Conservation (phyloP, 2,888 invertebrate species). For the Leucophenga montana region DNA sequence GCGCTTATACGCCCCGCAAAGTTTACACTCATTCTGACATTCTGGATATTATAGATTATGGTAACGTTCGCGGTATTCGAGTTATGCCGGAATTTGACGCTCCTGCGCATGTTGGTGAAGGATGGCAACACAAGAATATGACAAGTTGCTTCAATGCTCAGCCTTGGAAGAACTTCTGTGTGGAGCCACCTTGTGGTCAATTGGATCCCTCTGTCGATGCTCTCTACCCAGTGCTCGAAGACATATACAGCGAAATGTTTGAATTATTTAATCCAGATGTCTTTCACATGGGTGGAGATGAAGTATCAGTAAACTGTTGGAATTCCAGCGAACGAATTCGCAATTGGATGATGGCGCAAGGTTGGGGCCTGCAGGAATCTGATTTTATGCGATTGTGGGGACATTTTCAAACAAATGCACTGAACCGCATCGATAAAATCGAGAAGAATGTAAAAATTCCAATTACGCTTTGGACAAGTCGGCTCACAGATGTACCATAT, state of each 20-base stretch:
- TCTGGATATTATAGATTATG: constrained; percentile 79
- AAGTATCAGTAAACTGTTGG: constrained; percentile 83
- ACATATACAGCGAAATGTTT: constrained; percentile 85
- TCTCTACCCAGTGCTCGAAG: constrained; percentile 80
- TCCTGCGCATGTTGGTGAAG: constrained; percentile 91
- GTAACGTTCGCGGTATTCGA: constrained; percentile 83
- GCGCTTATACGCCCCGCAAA: constrained; percentile 85
- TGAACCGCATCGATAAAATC: constrained; percentile 65
- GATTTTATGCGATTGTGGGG: constrained; percentile 83
- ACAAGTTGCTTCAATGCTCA: constrained; percentile 83
- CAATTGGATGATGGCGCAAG: constrained; percentile 79
- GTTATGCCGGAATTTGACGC: constrained; percentile 94
- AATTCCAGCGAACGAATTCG: constrained; percentile 80
- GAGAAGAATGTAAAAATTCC: constrained; percentile 76
- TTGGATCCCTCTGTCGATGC: constrained; percentile 82
- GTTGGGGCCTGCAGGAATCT: constrained; percentile 77
- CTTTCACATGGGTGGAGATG: constrained; percentile 93
- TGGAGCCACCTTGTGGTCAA: constrained; percentile 90
- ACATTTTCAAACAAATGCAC: constrained; percentile 78
- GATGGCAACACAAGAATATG: constrained; percentile 83
- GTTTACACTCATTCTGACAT: constrained; percentile 77
- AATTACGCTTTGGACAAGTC: constrained; percentile 87
- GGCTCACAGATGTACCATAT: constrained; percentile 80
- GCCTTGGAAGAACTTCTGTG: constrained; percentile 82
- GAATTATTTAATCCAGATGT: constrained; percentile 77